A percentile compares a stretch with the other conserved stretches of the same genome.
Conservation (phyloP, 2,888 invertebrate species). For the Morinoia aosen region DNA sequence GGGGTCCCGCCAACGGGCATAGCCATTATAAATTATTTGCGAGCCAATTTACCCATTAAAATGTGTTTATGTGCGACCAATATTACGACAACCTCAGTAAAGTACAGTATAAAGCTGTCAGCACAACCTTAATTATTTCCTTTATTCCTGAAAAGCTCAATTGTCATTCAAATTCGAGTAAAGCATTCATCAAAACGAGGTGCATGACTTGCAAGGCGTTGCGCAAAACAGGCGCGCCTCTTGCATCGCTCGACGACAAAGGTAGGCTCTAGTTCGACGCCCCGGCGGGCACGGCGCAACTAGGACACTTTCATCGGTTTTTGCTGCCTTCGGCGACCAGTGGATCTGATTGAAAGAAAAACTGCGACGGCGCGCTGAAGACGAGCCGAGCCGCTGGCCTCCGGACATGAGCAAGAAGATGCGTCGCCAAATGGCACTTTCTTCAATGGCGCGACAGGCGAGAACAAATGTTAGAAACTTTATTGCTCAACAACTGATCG, state of each 20-base stretch:
- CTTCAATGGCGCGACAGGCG: neutral
- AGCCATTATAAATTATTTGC: too few species aligned
- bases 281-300: neutral
- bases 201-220: neutral
- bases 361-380: neutral
- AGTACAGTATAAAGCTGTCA: too few species aligned
- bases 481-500: neutral
- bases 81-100: too few species aligned
- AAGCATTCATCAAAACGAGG: neutral
- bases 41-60: too few species aligned
- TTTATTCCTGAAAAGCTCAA: neutral
- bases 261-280: neutral
- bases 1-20: too few species aligned
- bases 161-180: neutral
- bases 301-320: slow-evolving; percentile 47
- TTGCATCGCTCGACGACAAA: neutral
- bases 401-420: neutral
- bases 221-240: neutral
- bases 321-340: neutral
- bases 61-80: too few species aligned
- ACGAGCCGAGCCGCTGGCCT: neutral
- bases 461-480: neutral
- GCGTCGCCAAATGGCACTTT: neutral
- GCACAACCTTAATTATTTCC: neutral
- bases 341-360: neutral